Conservation (phyloP, 2,888 invertebrate genomes). For the Acronicta leporina region DNA sequence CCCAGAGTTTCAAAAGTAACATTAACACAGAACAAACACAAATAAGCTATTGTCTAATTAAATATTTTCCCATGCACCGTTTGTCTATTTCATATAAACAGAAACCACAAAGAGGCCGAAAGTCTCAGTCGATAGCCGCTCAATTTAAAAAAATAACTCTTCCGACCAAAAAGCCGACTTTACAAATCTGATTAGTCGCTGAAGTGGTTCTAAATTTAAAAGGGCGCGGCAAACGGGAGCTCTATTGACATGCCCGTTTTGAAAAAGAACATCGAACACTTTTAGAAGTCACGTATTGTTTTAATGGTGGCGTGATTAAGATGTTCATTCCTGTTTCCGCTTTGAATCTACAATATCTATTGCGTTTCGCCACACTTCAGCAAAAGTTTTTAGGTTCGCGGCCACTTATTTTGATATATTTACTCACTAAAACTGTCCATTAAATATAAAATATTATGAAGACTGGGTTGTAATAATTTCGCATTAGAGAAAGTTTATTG, state of each 20-base stretch:
- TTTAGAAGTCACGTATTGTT: conserved; percentile 77
- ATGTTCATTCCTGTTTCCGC: conserved; percentile 67
- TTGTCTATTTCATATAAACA: conserved; percentile 72
- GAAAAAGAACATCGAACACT: conserved; percentile 73
- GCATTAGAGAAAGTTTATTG: conserved; percentile 79
- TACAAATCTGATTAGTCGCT: conserved; percentile 86
- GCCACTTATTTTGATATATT: conserved; percentile 40
- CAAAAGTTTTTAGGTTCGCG: conserved; percentile 22
- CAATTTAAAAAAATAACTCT: conserved; percentile 64
- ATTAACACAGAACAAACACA: conserved; percentile 88
- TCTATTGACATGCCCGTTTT: conserved; percentile 78
- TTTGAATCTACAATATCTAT: conserved; percentile 40
- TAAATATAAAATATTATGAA: conserved; percentile 47
- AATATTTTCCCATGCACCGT: conserved; percentile 85
- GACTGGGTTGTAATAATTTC: conserved; percentile 55
- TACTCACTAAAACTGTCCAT: conserved; percentile 23
- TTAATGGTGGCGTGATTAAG: conserved; percentile 80
- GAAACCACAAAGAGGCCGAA: conserved; percentile 79
- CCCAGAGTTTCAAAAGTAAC: conserved; percentile 81
- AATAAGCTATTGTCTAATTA: conserved; percentile 89
- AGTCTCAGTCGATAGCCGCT: conserved; percentile 66
- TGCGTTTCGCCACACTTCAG: neutral
- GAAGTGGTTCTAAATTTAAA: conserved; percentile 88
- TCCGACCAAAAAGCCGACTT: conserved; percentile 76
- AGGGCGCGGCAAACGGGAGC: conserved; percentile 70